Base-by-base conservation (phyloP, 2,113 vertebrate species). In the Colaptes auratus region DNA sequence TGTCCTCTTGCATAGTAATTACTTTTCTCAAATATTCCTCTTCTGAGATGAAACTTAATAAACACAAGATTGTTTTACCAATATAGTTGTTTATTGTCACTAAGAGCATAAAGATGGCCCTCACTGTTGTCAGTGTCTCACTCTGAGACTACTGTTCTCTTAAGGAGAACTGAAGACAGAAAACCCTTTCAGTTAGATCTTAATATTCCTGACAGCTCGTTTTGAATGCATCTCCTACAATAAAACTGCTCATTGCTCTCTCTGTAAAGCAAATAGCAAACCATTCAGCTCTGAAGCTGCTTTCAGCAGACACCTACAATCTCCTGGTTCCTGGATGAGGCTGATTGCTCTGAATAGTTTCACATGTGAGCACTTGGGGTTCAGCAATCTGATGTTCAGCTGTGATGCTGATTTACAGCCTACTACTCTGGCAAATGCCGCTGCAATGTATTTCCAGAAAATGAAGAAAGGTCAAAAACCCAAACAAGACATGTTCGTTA, bases 371-470 rank as follows among this genome's bases (percentile, higher is more conserved):
- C 23, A 8, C 16, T 82, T 79, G 44, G 1, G 3, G 60, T 77
- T 31, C 69, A 42, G 42, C 46, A 85, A 74, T 77, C 39, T 67
- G 56, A 92, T 76, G 69, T 80, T 82, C 67, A 67, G 42, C 52
- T 91, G 59, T 60, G 61, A 74, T 88, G 48, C 23, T 74, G 66
- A 88, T 74, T 92, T 89, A 78, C 48, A 80, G 48, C 44, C 39
- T 78, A 80, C 73, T 69, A 71, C 48, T 91, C 67, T 63, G 42
- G 60, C 35, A 80, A 92, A 71, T 56, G 33, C 27, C 61, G 42
- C 72, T 88, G 65, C 33, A 74, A 75, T 63, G 6, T 75, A 78
- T 81, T 93, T 80, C 48, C 78, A 80, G 33, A 85, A 93, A 95
- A 91, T 44, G 23, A 67, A 61, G 72, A 78, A 61, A 70, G 48